Percentiles rank a stretch among this genome's conserved stretches.
These are phyloP conservation scores for Sparus aurata DNA, from an alignment of 2,797 vertebrate genomes.

Conservation along the genomic window DNA sequence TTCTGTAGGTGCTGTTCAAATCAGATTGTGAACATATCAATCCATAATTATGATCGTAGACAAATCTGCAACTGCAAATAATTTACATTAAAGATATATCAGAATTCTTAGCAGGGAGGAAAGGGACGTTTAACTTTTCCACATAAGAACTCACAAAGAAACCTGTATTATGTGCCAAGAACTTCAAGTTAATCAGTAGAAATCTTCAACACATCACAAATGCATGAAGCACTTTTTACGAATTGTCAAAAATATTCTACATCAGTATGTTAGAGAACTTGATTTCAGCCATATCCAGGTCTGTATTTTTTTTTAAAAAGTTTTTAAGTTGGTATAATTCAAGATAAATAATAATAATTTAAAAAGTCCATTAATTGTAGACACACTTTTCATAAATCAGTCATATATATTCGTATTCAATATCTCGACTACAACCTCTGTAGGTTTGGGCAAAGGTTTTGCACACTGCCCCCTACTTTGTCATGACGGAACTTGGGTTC, in stretches of 20 bases:
- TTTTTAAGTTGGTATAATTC: neutral
- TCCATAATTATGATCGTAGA: neutral
- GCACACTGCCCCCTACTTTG: neutral
- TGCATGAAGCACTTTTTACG: neutral
- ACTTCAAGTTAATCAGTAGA: neutral
- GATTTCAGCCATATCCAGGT: neutral
- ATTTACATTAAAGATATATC: neutral
- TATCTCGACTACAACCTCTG: neutral
- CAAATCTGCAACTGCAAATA: neutral
- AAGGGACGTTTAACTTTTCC: neutral
- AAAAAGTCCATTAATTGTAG: neutral
- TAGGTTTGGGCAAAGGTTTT: conserved; percentile 1
- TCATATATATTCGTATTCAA: neutral
- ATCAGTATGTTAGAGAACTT: neutral
- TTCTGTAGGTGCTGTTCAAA: neutral
- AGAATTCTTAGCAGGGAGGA: neutral
- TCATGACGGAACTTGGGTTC: neutral
- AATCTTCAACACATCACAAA: no score
- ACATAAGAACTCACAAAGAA: neutral
- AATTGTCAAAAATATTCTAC: neutral
- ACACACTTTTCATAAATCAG: neutral
- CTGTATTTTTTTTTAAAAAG: neutral
- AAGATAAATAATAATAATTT: neutral
- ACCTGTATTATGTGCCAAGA: neutral
- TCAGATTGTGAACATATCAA: neutral